A percentile compares a stretch with the other conserved stretches of the same genome.
These are phyloP conservation scores for Pogonomyrmex barbatus DNA, from an alignment of 1,140 invertebrate genomes.

Conservation along the genomic window DNA sequence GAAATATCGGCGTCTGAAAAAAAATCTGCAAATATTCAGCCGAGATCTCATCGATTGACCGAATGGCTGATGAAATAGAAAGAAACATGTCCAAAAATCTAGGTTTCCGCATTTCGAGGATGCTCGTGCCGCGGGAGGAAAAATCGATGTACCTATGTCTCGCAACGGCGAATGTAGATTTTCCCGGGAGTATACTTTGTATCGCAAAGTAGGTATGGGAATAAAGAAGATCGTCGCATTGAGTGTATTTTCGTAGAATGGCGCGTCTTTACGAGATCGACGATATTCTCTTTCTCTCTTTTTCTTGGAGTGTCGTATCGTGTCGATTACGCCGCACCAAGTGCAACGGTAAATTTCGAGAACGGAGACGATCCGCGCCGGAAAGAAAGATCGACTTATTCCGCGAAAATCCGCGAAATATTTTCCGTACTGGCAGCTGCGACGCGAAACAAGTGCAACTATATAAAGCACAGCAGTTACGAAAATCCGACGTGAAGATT, in stretches of 20 bases:
- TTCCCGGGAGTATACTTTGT: slow-evolving; percentile 49
- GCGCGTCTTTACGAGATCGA: slow-evolving; percentile 48
- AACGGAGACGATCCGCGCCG: slow-evolving; percentile 10
- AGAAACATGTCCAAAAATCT: slow-evolving; percentile 25
- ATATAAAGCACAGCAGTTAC: slow-evolving; percentile 17
- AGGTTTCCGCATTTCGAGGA: slow-evolving; percentile 11
- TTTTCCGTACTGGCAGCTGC: slow-evolving; percentile 32
- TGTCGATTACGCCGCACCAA: slow-evolving; percentile 48
- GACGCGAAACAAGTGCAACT: slow-evolving; percentile 30
- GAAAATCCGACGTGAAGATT: slow-evolving; percentile 36
- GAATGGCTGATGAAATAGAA: slow-evolving; percentile 14
- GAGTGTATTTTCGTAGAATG: slow-evolving; percentile 60
- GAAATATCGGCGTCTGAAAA: slow-evolving; percentile 7
- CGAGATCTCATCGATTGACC: slow-evolving; percentile 3
- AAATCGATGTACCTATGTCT: slow-evolving; percentile 47
- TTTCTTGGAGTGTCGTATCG: slow-evolving; percentile 27
- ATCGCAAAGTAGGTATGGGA: slow-evolving; percentile 50
- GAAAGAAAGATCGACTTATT: slow-evolving; percentile 42
- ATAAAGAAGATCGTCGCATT: slow-evolving; percentile 58
- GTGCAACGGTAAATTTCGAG: slow-evolving; percentile 51
- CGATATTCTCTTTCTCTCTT: slow-evolving; percentile 16
- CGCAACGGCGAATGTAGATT: slow-evolving; percentile 50
- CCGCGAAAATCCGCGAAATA: slow-evolving; percentile 51
- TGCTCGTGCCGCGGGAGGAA: slow-evolving; percentile 13
- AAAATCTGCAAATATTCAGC: slow-evolving; percentile 10